Conservation (phyloP, 1,140 invertebrate genomes). For the Drosophila asahinai region DNA sequence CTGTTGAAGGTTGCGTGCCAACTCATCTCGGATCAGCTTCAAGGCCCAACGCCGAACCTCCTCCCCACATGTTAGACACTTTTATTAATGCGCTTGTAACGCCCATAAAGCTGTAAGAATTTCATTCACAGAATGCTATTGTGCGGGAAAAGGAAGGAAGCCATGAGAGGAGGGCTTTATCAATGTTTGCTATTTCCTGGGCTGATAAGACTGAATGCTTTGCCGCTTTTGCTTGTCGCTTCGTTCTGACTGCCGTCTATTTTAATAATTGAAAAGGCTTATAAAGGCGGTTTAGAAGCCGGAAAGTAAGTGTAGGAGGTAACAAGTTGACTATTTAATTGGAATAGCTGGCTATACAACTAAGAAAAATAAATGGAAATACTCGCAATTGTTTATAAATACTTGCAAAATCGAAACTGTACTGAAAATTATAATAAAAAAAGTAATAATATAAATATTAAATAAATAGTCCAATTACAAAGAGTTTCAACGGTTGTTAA, state of each 20-base stretch:
- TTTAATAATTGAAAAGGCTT: conserved; percentile 69
- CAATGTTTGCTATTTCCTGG: conserved; percentile 42
- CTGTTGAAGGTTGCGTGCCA: conserved; percentile 67
- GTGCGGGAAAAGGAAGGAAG: conserved; percentile 12
- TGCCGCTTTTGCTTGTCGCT: conserved; percentile 35
- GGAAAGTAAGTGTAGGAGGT: background rate
- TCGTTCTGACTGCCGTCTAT: conserved; percentile 44
- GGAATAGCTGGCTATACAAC: background rate
- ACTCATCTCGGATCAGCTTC: conserved; percentile 35
- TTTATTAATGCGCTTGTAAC: conserved; percentile 80
- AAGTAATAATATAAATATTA: no score
- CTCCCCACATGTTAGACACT: conserved; percentile 69
- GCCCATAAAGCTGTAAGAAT: conserved; percentile 74
- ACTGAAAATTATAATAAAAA: background rate
- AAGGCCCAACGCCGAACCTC: background rate
- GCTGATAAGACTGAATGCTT: conserved; percentile 39
- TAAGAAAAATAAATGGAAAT: background rate
- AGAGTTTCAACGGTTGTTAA: no score
- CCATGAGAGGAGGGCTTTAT: conserved; percentile 1
- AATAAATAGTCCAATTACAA: no score
- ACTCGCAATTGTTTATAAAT: no score
- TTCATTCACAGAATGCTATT: conserved; percentile 74
- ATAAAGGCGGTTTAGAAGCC: background rate
- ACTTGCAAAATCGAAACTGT: background rate
- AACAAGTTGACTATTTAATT: conserved; percentile 2